Base-by-base conservation (phyloP, 2,888 invertebrate genomes). In the Plebejus argus region DNA sequence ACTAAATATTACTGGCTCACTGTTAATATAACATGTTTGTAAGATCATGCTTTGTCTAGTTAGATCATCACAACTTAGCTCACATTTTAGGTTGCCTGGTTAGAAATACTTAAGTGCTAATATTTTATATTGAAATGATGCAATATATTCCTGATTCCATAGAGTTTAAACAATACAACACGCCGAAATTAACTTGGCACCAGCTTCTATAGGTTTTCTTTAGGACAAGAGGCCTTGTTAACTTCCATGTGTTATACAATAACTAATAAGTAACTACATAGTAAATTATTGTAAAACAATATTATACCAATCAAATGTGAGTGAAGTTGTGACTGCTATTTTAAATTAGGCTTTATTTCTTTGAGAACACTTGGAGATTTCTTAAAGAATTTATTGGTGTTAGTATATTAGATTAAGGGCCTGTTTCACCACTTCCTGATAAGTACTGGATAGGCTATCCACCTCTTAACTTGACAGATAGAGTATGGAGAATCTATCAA, bases 371-470 rank as follows among this genome's bases (percentile, higher is more conserved):
- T 74, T 23, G 23, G 28, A 74, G 23, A 53, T 45, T 74, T 74
- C 49, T 45, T 74, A n/a, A 74, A 74, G 28, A 74, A 74, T 49
- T 72, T 74, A 74, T 74, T 49, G 74, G 74, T 74, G 74, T 74
- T 74, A 74, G 74, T 15, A 49, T 53, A 74, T 74, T 45, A 74
- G 74, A 49, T 28, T 74, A 45, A 28, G 28, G 28, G 28, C 28
- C 28, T 28, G 28, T 28, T 28, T 28, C 28, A 28, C 28, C 28
- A 28, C 28, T 28, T 28, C 28, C 28, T 28, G 28, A 28, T 2
- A 28, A 28, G 28, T 28, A 2, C 28, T 2, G 1, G 2, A 28
- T 28, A 28, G 28, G 28, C 28, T 28, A 28, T 28, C 28, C 28
- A 28, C 28, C 28, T 2, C 28, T 28, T 28, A 28, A 28, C 28